A percentile compares a stretch with the other conserved stretches of the same genome.
phyloP scores from a whole-genome alignment of 2,113 vertebrate genomes.

The Lycaon pictus region DNA sequence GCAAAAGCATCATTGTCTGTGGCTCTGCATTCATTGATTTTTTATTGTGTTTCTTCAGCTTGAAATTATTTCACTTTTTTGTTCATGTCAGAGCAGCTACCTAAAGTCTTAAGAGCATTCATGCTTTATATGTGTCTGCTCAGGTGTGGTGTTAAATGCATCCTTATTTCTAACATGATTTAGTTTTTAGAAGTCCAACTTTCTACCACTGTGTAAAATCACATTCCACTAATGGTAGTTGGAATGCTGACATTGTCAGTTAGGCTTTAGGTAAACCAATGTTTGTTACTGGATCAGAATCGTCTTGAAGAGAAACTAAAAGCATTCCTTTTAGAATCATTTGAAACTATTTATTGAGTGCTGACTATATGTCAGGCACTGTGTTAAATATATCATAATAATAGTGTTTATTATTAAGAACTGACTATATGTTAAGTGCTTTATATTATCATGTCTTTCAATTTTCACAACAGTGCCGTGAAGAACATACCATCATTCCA shows the following conservation, averaged over 20 bases:
- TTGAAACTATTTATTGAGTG: background rate
- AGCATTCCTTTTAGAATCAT: background rate
- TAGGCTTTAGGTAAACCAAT: background rate
- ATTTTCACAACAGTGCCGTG: background rate
- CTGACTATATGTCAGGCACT: background rate
- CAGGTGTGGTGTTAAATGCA: background rate
- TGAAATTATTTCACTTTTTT: background rate
- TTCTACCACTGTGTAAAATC: slow-evolving; percentile 3
- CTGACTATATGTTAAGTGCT: background rate
- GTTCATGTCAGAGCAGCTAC: background rate
- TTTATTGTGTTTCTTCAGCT: background rate
- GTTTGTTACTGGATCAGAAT: background rate
- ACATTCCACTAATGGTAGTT: background rate
- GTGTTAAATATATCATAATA: background rate
- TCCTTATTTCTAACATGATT: background rate
- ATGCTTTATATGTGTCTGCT: background rate
- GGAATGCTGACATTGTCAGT: background rate
- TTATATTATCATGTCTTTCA: background rate
- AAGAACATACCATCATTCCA: background rate
- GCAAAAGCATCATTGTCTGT: background rate
- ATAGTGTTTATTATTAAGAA: background rate
- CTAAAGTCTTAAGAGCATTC: background rate
- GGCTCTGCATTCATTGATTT: background rate
- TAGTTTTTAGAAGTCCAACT: background rate
- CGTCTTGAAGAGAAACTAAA: background rate